Evolutionary conservation across 1,140 invertebrate genomes (phyloP).

Genomic region (Zaprionus vittiger): DNA sequence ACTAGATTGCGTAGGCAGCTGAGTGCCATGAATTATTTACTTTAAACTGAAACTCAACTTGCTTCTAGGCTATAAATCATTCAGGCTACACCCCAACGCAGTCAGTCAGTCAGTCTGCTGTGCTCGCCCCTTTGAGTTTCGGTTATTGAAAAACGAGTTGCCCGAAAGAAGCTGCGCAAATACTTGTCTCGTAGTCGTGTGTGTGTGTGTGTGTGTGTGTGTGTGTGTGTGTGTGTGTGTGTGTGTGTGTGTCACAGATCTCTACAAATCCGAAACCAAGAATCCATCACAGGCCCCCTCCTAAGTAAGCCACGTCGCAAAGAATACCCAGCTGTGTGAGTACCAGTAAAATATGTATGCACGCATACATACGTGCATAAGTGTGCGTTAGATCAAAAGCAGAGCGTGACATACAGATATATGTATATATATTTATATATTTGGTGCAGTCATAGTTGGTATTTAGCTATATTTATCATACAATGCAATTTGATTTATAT

Average conservation of each 20-base stretch:
- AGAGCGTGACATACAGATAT: background rate
- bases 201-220: background rate
- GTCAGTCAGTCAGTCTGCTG: background rate
- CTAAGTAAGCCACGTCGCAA: slow-evolving; percentile 3
- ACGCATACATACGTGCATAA: background rate
- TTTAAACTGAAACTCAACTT: slow-evolving; percentile 19
- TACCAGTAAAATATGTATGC: slow-evolving; percentile 8
- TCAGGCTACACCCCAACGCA: slow-evolving; percentile 5
- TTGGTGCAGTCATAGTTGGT: background rate
- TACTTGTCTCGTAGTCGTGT: background rate
- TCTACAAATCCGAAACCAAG: slow-evolving; percentile 9
- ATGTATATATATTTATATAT: background rate
- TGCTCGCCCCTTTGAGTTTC: background rate
- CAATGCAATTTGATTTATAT: slow-evolving; percentile 11
- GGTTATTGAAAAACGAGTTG: slow-evolving; percentile 7
- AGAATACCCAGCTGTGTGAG: slow-evolving; percentile 2
- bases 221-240: background rate
- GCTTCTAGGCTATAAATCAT: slow-evolving; percentile 36
- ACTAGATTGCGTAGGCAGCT: slow-evolving; percentile 1
- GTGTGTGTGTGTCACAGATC: slow-evolving; percentile 1
- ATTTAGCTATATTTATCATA: background rate
- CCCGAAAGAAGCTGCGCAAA: slow-evolving; percentile 8
- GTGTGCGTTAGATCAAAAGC: background rate
- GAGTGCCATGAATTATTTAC: slow-evolving; percentile 47
- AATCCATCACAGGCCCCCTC: slow-evolving; percentile 13